These are phyloP conservation scores for Alcedo atthis DNA, from an alignment of 2,797 vertebrate species.

Conservation along the genomic window DNA sequence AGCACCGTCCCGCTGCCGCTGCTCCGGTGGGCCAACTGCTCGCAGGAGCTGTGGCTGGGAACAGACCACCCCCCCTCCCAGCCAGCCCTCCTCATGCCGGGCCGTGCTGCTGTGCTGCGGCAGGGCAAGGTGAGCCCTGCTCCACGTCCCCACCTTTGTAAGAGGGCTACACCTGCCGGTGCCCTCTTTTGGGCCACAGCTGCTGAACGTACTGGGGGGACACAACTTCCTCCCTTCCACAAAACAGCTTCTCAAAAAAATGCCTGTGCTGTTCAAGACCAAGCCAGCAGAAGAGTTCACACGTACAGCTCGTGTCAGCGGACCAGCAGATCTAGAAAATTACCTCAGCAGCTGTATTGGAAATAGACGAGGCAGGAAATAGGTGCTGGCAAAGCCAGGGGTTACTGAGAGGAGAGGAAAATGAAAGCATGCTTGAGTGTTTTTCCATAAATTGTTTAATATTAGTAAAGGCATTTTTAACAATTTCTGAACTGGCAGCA, in stretches of 20 bases:
- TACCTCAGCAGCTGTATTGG: neutral
- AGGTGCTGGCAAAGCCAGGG: neutral
- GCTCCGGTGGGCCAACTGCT: rapidly evolving
- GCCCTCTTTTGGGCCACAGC: neutral
- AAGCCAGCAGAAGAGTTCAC: neutral
- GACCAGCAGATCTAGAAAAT: neutral
- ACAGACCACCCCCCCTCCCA: rapidly evolving
- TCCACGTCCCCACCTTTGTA: neutral
- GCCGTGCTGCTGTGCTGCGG: rapidly evolving
- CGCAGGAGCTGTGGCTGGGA: rapidly evolving
- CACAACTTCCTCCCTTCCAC: neutral
- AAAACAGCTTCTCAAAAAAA: neutral
- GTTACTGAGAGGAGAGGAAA: slow-evolving; percentile 16
- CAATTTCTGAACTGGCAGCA: neutral
- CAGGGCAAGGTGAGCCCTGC: too few relatives aligned
- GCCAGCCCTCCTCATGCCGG: rapidly evolving
- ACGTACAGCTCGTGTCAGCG: rapidly evolving
- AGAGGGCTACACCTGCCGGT: neutral
- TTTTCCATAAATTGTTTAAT: neutral
- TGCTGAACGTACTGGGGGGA: neutral
- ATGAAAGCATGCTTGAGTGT: neutral
- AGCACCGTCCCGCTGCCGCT: rapidly evolving
- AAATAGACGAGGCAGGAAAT: slow-evolving; percentile 6
- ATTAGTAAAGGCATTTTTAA: neutral
- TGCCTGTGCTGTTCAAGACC: neutral